phyloP scores from a whole-genome alignment of 2,888 invertebrate genomes.

The Selenia dentaria region DNA sequence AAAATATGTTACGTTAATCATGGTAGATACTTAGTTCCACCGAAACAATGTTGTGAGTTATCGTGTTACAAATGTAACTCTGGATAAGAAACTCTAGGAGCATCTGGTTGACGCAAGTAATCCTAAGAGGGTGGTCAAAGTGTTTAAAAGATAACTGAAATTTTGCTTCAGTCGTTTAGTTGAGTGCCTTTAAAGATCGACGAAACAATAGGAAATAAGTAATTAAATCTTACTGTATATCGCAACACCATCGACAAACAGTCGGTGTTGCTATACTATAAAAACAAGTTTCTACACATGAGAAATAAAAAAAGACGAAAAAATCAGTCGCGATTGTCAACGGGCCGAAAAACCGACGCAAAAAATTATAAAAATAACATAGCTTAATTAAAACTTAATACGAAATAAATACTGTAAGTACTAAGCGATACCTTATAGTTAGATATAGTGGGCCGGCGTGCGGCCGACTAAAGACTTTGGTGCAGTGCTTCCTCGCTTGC shows the following conservation, averaged over 20 bases:
- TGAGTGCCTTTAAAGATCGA: neutral
- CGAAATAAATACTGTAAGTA: slow-evolving; percentile 84
- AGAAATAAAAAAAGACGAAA: slow-evolving; percentile 39
- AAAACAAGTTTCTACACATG: slow-evolving; percentile 20
- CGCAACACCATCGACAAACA: slow-evolving; percentile 10
- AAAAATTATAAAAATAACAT: slow-evolving; percentile 47
- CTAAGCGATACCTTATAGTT: slow-evolving; percentile 55
- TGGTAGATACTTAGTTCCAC: too few species aligned
- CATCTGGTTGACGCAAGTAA: too few species aligned
- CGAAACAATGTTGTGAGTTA: too few species aligned
- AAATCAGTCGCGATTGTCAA: slow-evolving; percentile 66
- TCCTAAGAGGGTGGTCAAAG: too few species aligned
- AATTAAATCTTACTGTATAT: slow-evolving; percentile 7
- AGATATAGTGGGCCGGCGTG: slow-evolving; percentile 46
- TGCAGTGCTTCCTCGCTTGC: slow-evolving; percentile 62
- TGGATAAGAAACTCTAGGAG: too few species aligned
- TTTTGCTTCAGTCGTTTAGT: neutral
- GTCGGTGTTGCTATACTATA: slow-evolving; percentile 14
- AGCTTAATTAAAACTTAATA: slow-evolving; percentile 63
- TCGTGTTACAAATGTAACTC: too few species aligned
- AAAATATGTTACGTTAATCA: too few species aligned
- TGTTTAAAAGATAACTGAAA: too few species aligned
- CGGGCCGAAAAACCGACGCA: slow-evolving; percentile 45
- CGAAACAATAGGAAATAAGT: slow-evolving; percentile 7
- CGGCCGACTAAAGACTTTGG: slow-evolving; percentile 71